These are phyloP conservation scores for Gavialis gangeticus DNA, from an alignment of 2,113 vertebrate genomes.

Conservation along the genomic window DNA sequence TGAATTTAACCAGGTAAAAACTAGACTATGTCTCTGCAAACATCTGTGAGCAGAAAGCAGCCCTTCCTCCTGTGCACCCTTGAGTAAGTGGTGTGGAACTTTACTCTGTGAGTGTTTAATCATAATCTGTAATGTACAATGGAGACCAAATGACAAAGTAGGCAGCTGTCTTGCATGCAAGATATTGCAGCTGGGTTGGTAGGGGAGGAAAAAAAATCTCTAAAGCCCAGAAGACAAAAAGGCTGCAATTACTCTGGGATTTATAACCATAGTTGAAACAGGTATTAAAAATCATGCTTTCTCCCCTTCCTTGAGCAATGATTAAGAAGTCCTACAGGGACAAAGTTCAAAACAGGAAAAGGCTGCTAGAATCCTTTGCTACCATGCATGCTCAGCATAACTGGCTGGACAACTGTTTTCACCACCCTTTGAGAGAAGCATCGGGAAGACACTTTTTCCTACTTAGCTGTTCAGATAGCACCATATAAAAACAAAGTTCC, in stretches of 20 bases:
- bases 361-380: rapidly evolving
- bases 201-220: neutral
- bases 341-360: neutral
- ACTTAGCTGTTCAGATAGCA: neutral
- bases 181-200: neutral
- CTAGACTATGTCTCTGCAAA: neutral
- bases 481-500: neutral
- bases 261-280: neutral
- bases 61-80: neutral
- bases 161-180: neutral
- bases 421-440: neutral
- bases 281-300: neutral
- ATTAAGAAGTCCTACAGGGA: neutral
- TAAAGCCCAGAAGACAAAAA: neutral
- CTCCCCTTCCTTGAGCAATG: too few relatives aligned
- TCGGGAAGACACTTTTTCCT: neutral
- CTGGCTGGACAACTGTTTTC: neutral
- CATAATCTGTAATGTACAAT: neutral
- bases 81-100: neutral
- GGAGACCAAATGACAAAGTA: neutral
- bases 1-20: neutral
- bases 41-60: neutral
- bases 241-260: neutral
- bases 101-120: neutral
- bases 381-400: neutral